Evolutionary conservation across 23 tunicate species (phyloP), one percentile per base, ranked within the genome.

Genomic region (Aplidium turbinatum): DNA sequence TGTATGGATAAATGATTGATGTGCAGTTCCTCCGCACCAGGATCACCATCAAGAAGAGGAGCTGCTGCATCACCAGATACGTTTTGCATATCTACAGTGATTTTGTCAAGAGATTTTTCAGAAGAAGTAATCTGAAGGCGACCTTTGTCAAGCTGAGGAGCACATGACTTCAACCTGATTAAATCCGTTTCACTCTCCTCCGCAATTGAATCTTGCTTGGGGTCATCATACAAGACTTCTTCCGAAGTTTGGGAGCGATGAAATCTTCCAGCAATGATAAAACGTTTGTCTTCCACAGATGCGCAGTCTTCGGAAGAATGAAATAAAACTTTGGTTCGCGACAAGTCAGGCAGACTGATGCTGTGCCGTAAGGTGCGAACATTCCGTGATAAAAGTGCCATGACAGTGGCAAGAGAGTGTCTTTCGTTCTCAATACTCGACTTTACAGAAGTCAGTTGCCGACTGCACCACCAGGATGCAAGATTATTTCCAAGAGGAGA

Each of bases 401-500:
- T 35, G 25, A 88, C 82, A 7, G 87, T 48, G 7, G 83, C 79
- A 31, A 88, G 34, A 1, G 83, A 75, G 35, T 76, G 82, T 31
- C 96, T 33, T 36, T 81, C 78, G 21, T 33, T 46, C 46, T 52
- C 72, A 4, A 55, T 21, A 18, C 54, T 66, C 16, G 46, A 27
- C 40, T 60, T 52, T 1, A 27, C 68, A 2, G 28, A 51, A 3
- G 64, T 64, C 18, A 63, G 57, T 30, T 62, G 61, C 24, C 78
- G 77, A 21, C 39, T 48, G 35, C 79, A 54, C 86, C 91, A 84
- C 81, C 83, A 83, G 6, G 97, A 79, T 19, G 79, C 57, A 19
- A 91, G 73, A 11, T 76, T 42, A 33, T 54, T 73, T 4, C 97
- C 91, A 13, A 78, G 73, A 33, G 97, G 97, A 20, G 97, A 91